Evolutionary conservation across 2,113 vertebrate species (phyloP).

Genomic region (Antechinus flavipes): DNA sequence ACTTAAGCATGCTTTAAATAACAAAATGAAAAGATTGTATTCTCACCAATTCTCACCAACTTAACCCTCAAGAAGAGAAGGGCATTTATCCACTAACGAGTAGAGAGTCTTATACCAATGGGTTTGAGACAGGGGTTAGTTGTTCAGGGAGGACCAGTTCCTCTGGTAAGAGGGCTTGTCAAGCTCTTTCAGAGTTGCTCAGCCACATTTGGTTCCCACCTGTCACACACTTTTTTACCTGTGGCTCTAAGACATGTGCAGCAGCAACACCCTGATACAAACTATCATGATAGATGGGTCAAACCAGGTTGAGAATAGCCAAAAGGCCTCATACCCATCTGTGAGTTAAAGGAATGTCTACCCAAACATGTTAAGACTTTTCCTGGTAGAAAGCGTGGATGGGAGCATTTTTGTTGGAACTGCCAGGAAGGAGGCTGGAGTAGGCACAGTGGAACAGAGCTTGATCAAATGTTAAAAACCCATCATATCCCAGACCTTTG

Average conservation of each 20-base stretch:
- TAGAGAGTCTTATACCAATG: background rate
- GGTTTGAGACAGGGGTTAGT: background rate
- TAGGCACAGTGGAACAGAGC: background rate
- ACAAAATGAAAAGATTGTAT: background rate
- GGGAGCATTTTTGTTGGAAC: background rate
- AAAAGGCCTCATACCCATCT: background rate
- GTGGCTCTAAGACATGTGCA: too few relatives aligned
- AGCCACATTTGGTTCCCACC: too few relatives aligned
- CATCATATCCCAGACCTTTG: background rate
- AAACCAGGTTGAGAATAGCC: background rate
- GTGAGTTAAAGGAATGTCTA: background rate
- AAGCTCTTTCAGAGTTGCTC: too few relatives aligned
- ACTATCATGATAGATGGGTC: background rate
- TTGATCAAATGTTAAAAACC: background rate
- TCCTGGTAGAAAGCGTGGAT: background rate
- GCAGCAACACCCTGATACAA: background rate
- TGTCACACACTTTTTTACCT: too few relatives aligned
- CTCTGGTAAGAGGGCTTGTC: background rate
- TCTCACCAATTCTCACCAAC: background rate
- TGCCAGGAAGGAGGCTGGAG: background rate
- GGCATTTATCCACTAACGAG: background rate
- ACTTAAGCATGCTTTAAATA: too few relatives aligned
- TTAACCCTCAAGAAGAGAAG: background rate
- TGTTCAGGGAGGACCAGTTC: background rate
- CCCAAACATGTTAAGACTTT: background rate